Conservation (phyloP, 2,888 invertebrate genomes). For the Dasypogon diadema region DNA sequence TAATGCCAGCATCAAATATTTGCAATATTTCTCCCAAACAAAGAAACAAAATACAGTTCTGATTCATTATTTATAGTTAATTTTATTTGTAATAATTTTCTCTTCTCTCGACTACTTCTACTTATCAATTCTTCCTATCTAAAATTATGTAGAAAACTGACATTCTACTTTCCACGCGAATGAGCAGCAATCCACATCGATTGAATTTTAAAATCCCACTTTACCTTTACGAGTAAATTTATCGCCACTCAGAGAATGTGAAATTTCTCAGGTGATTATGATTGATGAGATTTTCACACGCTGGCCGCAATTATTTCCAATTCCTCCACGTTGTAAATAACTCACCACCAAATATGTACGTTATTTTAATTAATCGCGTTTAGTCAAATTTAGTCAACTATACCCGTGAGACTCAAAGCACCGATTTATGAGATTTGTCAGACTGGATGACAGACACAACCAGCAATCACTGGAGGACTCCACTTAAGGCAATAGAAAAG, state of each 20-base stretch:
- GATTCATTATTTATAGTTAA: no score
- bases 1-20: no score
- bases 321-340: neutral
- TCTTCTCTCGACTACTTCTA: neutral
- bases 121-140: conserved; percentile 1
- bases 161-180: neutral
- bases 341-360: neutral
- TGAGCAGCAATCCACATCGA: neutral
- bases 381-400: neutral
- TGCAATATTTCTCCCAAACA: no score
- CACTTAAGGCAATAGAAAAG: conserved; percentile 36
- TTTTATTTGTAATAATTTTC: no score
- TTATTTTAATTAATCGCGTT: neutral
- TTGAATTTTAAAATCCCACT: conserved; percentile 28
- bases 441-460: conserved; percentile 3
- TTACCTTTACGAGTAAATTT: conserved; percentile 1
- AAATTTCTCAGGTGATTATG: conserved; percentile 18
- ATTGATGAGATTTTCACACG: conserved; percentile 41
- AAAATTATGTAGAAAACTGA: neutral
- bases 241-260: conserved; percentile 6
- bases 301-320: neutral
- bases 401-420: conserved; percentile 13
- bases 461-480: neutral
- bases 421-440: conserved; percentile 35
- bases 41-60: no score